phyloP scores from a whole-genome alignment of 2,888 invertebrate species.

The Sycophila texana region DNA sequence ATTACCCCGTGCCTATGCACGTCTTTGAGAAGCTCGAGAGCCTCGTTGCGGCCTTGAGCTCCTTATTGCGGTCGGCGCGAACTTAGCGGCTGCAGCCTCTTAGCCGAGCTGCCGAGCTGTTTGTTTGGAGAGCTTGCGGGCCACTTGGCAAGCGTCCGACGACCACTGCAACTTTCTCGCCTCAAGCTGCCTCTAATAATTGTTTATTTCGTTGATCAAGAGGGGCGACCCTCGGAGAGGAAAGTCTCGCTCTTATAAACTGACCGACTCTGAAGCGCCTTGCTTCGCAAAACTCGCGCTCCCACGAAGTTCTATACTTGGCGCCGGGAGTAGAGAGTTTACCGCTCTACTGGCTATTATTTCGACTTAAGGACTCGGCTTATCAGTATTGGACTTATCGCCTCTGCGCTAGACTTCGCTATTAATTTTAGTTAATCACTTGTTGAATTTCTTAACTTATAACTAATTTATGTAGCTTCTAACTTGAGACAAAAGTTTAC shows the following conservation, averaged over 20 bases:
- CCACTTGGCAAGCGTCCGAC: background rate
- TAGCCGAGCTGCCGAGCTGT: background rate
- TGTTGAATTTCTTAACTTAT: too few species aligned
- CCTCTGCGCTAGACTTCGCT: too few species aligned
- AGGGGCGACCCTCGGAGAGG: conserved; percentile 13
- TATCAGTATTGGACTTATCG: conserved; percentile 35
- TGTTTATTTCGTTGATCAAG: conserved; percentile 44
- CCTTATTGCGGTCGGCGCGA: conserved; percentile 19
- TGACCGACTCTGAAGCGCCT: background rate
- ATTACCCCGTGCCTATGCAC: background rate
- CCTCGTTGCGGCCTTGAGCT: background rate
- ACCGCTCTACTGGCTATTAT: conserved; percentile 20
- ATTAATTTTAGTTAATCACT: too few species aligned
- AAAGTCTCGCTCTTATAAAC: background rate
- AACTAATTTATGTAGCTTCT: too few species aligned
- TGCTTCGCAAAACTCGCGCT: background rate
- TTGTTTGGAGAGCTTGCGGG: conserved; percentile 15
- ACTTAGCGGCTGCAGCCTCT: background rate
- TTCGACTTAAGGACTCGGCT: background rate
- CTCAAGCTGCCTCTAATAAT: conserved; percentile 37
- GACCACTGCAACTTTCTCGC: background rate
- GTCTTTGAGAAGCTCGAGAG: background rate
- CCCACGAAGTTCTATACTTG: conserved; percentile 24
- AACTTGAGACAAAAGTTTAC: too few species aligned
- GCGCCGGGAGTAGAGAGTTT: conserved; percentile 16